Conservation (phyloP, 2,888 invertebrate species). For the Callimorpha dominula region DNA sequence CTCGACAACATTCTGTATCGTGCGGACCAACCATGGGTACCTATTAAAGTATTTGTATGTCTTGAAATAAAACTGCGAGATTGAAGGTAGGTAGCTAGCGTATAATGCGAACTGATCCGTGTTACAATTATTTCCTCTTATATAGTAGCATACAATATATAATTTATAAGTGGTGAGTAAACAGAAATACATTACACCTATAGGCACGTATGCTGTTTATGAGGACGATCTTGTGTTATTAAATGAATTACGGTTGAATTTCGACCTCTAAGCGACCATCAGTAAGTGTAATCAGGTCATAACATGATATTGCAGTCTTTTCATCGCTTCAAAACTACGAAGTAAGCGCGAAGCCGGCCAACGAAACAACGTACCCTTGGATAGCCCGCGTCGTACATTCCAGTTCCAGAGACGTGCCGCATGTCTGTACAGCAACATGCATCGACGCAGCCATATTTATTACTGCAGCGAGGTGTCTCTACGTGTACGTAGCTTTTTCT, state of each 20-base stretch:
- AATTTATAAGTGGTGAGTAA: too few species aligned
- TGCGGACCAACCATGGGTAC: neutral
- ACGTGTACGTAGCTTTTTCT: slow-evolving; percentile 49
- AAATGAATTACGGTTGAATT: too few species aligned
- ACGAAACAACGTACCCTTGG: slow-evolving; percentile 63
- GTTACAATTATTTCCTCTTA: too few species aligned
- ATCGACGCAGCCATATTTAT: slow-evolving; percentile 66
- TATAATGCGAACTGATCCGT: too few species aligned
- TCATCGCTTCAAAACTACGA: slow-evolving; percentile 58
- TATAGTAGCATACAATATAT: neutral
- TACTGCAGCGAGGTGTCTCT: slow-evolving; percentile 69
- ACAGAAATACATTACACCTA: too few species aligned
- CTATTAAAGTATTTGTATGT: neutral
- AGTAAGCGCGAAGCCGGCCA: slow-evolving; percentile 44
- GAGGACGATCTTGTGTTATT: too few species aligned
- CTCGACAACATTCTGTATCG: neutral
- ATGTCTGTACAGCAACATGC: slow-evolving; percentile 70
- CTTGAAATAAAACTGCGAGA: too few species aligned
- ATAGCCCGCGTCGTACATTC: slow-evolving; percentile 71
- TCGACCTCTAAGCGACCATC: too few species aligned
- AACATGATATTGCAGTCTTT: slow-evolving; percentile 59
- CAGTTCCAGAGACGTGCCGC: slow-evolving; percentile 39
- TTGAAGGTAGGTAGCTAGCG: too few species aligned
- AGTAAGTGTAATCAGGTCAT: neutral
- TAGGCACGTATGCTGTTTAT: too few species aligned